Base-by-base conservation (phyloP, 2,797 vertebrate species). In the Esox lucius region DNA sequence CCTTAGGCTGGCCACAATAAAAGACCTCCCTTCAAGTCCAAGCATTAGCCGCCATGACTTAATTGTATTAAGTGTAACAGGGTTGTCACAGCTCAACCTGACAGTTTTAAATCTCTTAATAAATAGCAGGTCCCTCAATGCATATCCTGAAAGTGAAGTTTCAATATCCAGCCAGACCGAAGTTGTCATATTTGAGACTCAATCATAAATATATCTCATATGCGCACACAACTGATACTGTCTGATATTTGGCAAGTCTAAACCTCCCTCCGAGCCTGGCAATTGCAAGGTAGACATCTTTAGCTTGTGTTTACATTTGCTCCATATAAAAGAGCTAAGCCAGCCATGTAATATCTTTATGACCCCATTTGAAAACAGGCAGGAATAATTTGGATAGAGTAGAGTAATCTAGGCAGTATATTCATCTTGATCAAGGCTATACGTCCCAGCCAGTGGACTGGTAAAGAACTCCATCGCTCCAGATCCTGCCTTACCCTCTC, bases 181-280 rank as follows among this genome's bases (percentile, higher is more conserved):
- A n/a, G n/a, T 49, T 3, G 46, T 49, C 46, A 71, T 64, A 22
- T 53, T 61, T 35, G 5, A 4, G 7, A 75, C 13, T 69, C 74
- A 75, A 5, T 75, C 39, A 62, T 28, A 71, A 48, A 85, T 77
- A 64, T 51, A 62, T 8, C 12, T 46, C 61, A 77, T 16, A 17
- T 79, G 77, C 16, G 67, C 67, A 70, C 69, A 53, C 48, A 68
- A 59, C 31, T 78, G 68, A 46, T 75, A 72, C 24, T 11, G 56
- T 51, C 64, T 72, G 31, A 81, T 73, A 65, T 81, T 73, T 17
- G 48, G 64, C 15, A 79, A 33, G 16, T 76, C 59, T 31, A 82
- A 17, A 3, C 33, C 64, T 26, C 73, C n/a, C 17, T 59, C 59
- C 8, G 65, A 81, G 12, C 71, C 26, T 46, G 73, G 62, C 3